Evolutionary conservation across 2,797 vertebrate species (phyloP).

Genomic region (Helicolenus hilgendorfi): DNA sequence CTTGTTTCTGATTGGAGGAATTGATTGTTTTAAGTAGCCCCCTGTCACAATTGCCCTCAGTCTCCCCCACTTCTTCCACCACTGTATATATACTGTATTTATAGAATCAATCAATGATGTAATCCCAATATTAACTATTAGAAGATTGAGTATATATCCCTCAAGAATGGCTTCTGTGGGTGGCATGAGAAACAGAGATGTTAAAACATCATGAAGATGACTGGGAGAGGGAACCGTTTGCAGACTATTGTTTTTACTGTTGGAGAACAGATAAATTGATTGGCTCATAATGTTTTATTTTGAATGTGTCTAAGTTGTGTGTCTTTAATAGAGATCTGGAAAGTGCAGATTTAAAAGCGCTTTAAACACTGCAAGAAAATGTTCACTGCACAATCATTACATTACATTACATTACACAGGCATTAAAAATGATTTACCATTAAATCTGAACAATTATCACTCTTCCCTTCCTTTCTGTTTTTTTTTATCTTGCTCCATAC

Average conservation of each 20-base stretch:
- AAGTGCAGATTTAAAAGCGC: neutral
- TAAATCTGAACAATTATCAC: neutral
- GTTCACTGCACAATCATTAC: neutral
- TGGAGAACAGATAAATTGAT: neutral
- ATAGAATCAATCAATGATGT: too few species aligned
- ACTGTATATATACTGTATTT: neutral
- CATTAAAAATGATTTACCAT: neutral
- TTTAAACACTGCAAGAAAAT: neutral
- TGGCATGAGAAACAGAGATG: neutral
- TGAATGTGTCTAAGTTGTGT: neutral
- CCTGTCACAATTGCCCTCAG: neutral
- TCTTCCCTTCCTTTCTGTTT: neutral
- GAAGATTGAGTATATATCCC: too few species aligned
- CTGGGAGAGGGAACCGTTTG: neutral
- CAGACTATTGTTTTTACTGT: neutral
- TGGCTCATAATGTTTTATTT: neutral
- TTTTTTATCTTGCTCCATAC: neutral
- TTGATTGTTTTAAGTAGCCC: neutral
- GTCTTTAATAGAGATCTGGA: neutral
- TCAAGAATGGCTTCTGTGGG: too few species aligned
- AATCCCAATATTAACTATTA: too few species aligned
- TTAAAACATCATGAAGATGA: neutral
- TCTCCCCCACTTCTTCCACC: neutral
- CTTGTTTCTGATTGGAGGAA: neutral
- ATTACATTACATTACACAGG: neutral